These are phyloP conservation scores for Erynnis tages DNA, from an alignment of 2,888 invertebrate species.

Conservation along the genomic window DNA sequence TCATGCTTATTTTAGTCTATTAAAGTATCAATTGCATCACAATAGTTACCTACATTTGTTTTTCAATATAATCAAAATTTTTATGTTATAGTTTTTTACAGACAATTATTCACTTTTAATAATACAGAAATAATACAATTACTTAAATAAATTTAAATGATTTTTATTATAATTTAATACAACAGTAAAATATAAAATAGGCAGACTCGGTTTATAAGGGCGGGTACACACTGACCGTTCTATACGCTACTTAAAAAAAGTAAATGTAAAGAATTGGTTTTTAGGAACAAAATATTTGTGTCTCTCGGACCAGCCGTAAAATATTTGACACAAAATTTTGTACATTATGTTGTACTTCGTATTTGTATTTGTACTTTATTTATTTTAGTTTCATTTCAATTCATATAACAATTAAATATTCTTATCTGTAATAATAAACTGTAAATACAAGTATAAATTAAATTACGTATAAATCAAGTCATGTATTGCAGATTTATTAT, in stretches of 20 bases:
- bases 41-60: neutral
- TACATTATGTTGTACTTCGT: no score
- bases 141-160: slow-evolving; percentile 4
- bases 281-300: slow-evolving; percentile 4
- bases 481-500: no score
- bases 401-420: no score
- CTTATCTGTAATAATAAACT: no score
- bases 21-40: no score
- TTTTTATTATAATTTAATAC: slow-evolving; percentile 31
- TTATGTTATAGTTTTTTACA: neutral
- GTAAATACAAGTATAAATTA: no score
- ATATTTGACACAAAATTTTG: slow-evolving; percentile 1
- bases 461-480: no score
- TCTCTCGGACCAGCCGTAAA: slow-evolving; percentile 28
- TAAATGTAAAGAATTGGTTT: no score
- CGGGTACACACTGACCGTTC: slow-evolving; percentile 39
- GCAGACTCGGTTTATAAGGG: slow-evolving; percentile 44
- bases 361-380: slow-evolving; percentile 1
- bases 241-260: slow-evolving; percentile 41
- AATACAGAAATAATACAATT: slow-evolving; percentile 34
- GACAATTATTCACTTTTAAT: slow-evolving; percentile 25
- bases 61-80: neutral
- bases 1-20: no score
- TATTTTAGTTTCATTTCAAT: no score
- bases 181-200: slow-evolving; percentile 45